Conservation (phyloP, 2,888 invertebrate genomes). For the Sphecodes monilicornis region DNA sequence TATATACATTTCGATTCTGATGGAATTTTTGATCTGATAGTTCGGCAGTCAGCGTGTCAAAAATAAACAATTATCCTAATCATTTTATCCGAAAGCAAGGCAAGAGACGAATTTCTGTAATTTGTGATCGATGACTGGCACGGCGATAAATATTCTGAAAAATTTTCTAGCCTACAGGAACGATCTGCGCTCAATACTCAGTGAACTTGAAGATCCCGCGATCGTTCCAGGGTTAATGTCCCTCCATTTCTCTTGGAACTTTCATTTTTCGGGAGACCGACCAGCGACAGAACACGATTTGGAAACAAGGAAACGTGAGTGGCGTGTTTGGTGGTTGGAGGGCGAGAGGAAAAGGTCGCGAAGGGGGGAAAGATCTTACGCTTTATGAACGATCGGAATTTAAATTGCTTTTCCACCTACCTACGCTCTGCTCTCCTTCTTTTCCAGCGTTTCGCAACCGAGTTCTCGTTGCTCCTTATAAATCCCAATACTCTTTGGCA, state of each 20-base stretch:
- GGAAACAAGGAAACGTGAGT: slow-evolving; percentile 28
- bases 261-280: slow-evolving; percentile 55
- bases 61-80: too few species aligned
- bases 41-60: too few species aligned
- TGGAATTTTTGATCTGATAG: too few species aligned
- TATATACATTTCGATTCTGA: too few species aligned
- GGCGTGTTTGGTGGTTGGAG: slow-evolving; percentile 24
- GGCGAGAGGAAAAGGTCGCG: slow-evolving; percentile 10
- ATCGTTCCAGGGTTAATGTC: background rate
- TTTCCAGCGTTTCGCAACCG: slow-evolving; percentile 29
- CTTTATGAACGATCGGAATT: slow-evolving; percentile 80
- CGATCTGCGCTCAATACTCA: background rate
- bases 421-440: slow-evolving; percentile 7
- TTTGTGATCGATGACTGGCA: background rate
- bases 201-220: background rate
- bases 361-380: slow-evolving; percentile 69
- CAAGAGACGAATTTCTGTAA: too few species aligned
- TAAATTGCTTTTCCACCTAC: slow-evolving; percentile 77
- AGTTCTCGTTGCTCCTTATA: slow-evolving; percentile 76
- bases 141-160: background rate
- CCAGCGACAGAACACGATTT: slow-evolving; percentile 46
- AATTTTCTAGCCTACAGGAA: background rate
- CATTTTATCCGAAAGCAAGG: too few species aligned
- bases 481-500: slow-evolving; percentile 78
- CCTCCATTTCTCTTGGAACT: slow-evolving; percentile 15